Base-by-base conservation (phyloP, 2,888 invertebrate genomes). In the Neoitamus cyanurus region DNA sequence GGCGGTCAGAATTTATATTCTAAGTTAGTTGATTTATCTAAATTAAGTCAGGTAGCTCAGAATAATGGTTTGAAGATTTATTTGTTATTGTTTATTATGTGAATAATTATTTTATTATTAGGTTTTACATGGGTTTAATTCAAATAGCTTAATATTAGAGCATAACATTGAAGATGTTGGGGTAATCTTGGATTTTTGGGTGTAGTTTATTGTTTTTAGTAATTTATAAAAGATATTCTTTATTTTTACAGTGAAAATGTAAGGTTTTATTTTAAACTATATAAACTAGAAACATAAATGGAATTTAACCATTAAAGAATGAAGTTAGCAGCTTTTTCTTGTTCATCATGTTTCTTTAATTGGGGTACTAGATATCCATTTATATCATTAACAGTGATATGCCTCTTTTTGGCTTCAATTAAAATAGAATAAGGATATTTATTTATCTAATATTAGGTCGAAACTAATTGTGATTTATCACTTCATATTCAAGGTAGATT, bases 281-380 rank as follows among this genome's bases (percentile, higher is more conserved):
- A 92, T 92, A 93, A 93, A 92, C 92, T 36, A 92, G 92, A 93
- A 93, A 93, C 90, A 91, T 89, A 90, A 91, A 92, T 90, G 89
- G 89, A 90, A 86, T 90, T 90, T 88, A 90, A 90, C 89, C 89
- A 90, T 93, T 92, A 92, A 90, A 88, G 90, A 91, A 91, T 92
- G 92, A 93, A 94, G 93, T 94, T 94, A 94, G 94, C 92, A 93
- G 93, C 93, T 94, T 93, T 91, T 89, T 88, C 87, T 89, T 90
- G 91, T 90, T 90, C 90, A 89, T 90, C 90, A 89, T 93, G 93
- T 93, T 93, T 93, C 93, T 90, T 92, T 92, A 93, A 93, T 93
- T 93, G 93, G 93, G 93, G 92, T 75, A 88, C 78, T n/a, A n/a
- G n/a, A n/a, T 75, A 69, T 83, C 93, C 93, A 93, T 89, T 93